phyloP scores from a whole-genome alignment of 2,888 invertebrate species.

The Acrobasis suavella region DNA sequence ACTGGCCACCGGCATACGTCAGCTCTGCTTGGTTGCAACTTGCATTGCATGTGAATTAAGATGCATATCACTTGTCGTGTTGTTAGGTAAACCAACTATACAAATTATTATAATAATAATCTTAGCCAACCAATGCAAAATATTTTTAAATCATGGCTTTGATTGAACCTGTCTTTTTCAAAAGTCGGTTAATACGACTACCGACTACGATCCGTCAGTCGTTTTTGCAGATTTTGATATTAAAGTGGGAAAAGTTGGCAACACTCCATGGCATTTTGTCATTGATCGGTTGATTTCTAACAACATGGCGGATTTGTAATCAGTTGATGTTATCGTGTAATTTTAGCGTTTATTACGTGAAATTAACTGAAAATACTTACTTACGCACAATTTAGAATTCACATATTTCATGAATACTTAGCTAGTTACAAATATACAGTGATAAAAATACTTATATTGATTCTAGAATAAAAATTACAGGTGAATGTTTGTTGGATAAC shows the following conservation, averaged over 20 bases:
- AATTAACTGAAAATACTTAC: constrained; percentile 31
- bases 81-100: no score
- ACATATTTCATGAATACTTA: constrained; percentile 21
- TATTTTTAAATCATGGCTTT: background rate
- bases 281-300: constrained; percentile 42
- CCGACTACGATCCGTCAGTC: background rate
- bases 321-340: constrained; percentile 53
- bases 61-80: no score
- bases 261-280: constrained; percentile 19
- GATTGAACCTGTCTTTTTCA: background rate
- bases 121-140: background rate
- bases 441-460: constrained; percentile 26
- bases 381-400: constrained; percentile 25
- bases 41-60: no score
- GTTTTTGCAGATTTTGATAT: background rate
- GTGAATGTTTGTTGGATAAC: constrained; percentile 39
- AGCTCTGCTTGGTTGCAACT: no score
- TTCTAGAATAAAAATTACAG: constrained; percentile 33
- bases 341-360: constrained; percentile 37
- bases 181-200: background rate
- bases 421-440: constrained; percentile 18
- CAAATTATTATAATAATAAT: no score
- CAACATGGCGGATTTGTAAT: constrained; percentile 73
- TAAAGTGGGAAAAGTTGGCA: constrained; percentile 10
- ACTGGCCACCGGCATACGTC: no score